These are phyloP conservation scores for Drosophila asahinai DNA, from an alignment of 1,140 invertebrate species.

Conservation along the genomic window DNA sequence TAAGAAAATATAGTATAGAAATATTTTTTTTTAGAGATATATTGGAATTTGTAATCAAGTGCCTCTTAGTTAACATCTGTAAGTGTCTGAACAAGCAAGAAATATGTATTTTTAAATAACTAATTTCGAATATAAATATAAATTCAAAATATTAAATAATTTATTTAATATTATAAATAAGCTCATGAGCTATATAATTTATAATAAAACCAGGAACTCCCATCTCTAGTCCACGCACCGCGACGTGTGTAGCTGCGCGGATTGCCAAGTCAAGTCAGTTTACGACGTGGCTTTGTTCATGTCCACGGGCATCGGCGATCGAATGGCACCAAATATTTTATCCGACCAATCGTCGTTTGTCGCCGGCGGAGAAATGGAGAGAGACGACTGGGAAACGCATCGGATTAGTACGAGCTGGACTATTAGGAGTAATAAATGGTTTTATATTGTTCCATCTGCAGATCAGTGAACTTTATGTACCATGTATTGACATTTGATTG, in stretches of 20 bases:
- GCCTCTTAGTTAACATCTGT: neutral
- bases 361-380: constrained; percentile 28
- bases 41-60: too few relatives aligned
- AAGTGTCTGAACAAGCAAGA: too few relatives aligned
- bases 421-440: constrained; percentile 68
- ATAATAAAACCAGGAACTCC: neutral
- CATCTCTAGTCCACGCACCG: constrained; percentile 44
- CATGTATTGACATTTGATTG: constrained; percentile 78
- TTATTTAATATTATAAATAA: neutral
- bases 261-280: constrained; percentile 51
- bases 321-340: constrained; percentile 80
- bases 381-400: constrained; percentile 44
- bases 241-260: constrained; percentile 13
- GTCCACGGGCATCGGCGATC: constrained; percentile 56
- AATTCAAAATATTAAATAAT: too few relatives aligned
- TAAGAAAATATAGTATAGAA: too few relatives aligned
- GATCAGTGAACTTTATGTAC: constrained; percentile 60
- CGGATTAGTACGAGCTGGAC: constrained; percentile 31
- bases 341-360: constrained; percentile 43
- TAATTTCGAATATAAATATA: too few relatives aligned
- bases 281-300: constrained; percentile 77
- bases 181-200: neutral
- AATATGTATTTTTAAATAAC: too few relatives aligned
- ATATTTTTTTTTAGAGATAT: neutral
- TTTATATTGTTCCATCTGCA: constrained; percentile 51